A percentile compares a stretch with the other conserved stretches of the same genome.
Evolutionary conservation across 2,888 invertebrate species (phyloP).

Genomic region (Leptura quadrifasciata): DNA sequence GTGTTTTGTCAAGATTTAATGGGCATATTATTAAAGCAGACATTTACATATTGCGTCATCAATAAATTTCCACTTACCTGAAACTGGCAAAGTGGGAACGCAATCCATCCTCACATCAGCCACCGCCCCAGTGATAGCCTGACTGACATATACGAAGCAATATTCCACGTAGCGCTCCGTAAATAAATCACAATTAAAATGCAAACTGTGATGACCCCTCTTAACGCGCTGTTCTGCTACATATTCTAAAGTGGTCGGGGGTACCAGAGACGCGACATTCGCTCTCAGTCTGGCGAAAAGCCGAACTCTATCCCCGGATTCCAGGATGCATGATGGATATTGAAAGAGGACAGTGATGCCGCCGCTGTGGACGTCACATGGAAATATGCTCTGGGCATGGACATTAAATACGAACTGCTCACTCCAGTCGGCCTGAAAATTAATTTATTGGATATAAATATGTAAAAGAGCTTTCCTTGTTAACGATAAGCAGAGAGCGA

Average conservation of each 20-base stretch:
- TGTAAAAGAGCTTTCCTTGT: background rate
- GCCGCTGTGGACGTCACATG: conserved; percentile 83
- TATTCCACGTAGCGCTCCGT: conserved; percentile 89
- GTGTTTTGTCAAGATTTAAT: background rate
- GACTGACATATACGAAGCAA: conserved; percentile 91
- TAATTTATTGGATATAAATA: background rate
- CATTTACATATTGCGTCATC: background rate
- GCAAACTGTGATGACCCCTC: conserved; percentile 84
- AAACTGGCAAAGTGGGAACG: conserved; percentile 86
- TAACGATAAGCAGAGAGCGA: background rate
- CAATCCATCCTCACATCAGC: conserved; percentile 90
- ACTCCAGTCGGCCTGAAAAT: conserved; percentile 86
- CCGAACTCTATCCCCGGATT: conserved; percentile 85
- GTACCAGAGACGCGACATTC: conserved; percentile 81
- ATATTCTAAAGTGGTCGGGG: conserved; percentile 80
- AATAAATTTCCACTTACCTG: conserved; percentile 77
- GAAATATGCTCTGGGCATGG: conserved; percentile 88
- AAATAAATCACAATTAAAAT: conserved; percentile 89
- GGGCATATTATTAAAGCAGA: background rate
- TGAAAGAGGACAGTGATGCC: conserved; percentile 88
- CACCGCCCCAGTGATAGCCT: conserved; percentile 89
- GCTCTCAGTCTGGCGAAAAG: conserved; percentile 85
- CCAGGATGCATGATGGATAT: conserved; percentile 88
- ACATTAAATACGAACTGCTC: conserved; percentile 91
- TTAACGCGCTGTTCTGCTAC: conserved; percentile 77